Evolutionary conservation across 2,797 vertebrate species (phyloP), one percentile per base, ranked within the genome.

Genomic region (Lepilemur ruficaudatus): DNA sequence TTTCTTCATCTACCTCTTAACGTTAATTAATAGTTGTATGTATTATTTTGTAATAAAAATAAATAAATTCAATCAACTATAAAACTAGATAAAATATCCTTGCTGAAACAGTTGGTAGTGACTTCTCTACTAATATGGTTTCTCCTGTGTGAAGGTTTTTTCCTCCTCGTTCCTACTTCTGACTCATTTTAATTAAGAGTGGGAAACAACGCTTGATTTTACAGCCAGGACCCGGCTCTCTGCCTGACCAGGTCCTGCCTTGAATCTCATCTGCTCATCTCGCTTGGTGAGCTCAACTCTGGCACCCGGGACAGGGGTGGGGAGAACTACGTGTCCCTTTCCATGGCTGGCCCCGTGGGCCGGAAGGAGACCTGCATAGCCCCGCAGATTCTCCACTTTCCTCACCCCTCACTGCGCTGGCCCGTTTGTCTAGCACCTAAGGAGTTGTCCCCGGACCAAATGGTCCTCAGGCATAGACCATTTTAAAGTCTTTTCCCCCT

Each of bases 41-140:
- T 46, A 35, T 78, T 83, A 75, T 87, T 91, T 92, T 80, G 30
- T 61, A 85, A 84, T 76, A 84, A 88, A 84, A 75, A 25, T 69
- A 81, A 30, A 89, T 75, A 57, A 23, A 59, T 59, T 70, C 50
- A 82, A 83, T 84, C 22, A 88, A 70, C 72, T 81, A 84, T 88
- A 61, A 95, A 92, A 25, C 59, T 14, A 87, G 8, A 73, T 73
- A 65, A 88, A 92, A 65, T 92, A 20, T 78, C 52, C 18, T 67
- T 83, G 46, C 18, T 67, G 22, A 57, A 46, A 70, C 22, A 89
- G 57, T 65, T 65, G 87, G 57, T 13, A 75, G 61, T 41, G 18
- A 41, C 11, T 48, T 57, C 14, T 61, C 48, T 28, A 4, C 23
- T 48, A 70, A 50, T 76, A 73, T 2, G 57, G 75, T 79, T 63